Conservation (phyloP, 2,888 invertebrate genomes). For the Nomada hirtipes region DNA sequence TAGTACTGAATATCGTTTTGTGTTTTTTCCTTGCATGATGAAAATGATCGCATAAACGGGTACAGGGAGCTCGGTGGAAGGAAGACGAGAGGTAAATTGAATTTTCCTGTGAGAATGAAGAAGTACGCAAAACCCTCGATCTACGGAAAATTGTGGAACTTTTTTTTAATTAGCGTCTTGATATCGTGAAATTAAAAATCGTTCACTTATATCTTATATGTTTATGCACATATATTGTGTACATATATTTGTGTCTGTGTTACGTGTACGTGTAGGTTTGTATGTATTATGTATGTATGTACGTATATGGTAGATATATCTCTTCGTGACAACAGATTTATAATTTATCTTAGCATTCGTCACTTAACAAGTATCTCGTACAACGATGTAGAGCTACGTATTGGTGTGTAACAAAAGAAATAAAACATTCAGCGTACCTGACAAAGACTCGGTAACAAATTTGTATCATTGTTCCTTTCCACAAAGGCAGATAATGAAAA, state of each 20-base stretch:
- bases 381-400: slow-evolving; percentile 18
- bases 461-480: neutral
- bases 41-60: slow-evolving; percentile 33
- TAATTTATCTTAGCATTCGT: slow-evolving; percentile 24
- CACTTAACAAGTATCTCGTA: slow-evolving; percentile 23
- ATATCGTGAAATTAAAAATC: slow-evolving; percentile 41
- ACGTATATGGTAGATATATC: slow-evolving; percentile 26
- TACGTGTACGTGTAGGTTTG: slow-evolving; percentile 1
- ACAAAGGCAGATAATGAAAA: slow-evolving; percentile 10
- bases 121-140: slow-evolving; percentile 21
- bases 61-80: neutral
- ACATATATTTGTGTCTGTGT: neutral
- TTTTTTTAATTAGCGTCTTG: slow-evolving; percentile 7
- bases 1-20: slow-evolving; percentile 59
- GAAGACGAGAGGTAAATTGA: slow-evolving; percentile 19
- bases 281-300: slow-evolving; percentile 1
- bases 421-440: slow-evolving; percentile 17
- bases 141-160: slow-evolving; percentile 19
- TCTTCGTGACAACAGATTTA: slow-evolving; percentile 44
- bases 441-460: slow-evolving; percentile 10
- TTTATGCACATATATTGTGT: neutral
- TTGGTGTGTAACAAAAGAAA: slow-evolving; percentile 35
- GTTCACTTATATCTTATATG: neutral
- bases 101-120: slow-evolving; percentile 8
- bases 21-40: slow-evolving; percentile 26